These are phyloP conservation scores for Pegoplata infirma DNA, from an alignment of 2,888 invertebrate species.

Conservation along the genomic window DNA sequence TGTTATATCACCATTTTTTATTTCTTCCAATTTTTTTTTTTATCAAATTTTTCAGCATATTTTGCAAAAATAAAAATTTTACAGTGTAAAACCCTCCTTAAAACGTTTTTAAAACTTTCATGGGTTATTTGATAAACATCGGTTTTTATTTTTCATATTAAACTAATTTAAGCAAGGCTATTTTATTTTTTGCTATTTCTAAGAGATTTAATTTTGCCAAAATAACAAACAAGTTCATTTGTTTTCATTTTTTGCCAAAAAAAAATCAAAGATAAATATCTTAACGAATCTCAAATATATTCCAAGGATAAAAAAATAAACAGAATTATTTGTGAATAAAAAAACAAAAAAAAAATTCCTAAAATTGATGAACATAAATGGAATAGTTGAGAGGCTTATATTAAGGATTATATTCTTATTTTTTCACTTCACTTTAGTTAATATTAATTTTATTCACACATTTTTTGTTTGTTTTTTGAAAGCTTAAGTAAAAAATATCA, in stretches of 20 bases:
- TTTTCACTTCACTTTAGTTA: background rate
- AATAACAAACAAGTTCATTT: conserved; percentile 23
- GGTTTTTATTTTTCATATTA: too few relatives aligned
- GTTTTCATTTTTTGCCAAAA: conserved; percentile 46
- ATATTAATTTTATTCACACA: conserved; percentile 48
- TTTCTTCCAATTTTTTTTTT: too few relatives aligned
- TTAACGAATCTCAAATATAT: background rate
- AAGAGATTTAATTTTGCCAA: conserved; percentile 42
- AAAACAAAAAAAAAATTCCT: background rate
- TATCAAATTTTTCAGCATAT: too few relatives aligned
- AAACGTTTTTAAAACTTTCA: too few relatives aligned
- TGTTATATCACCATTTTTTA: too few relatives aligned
- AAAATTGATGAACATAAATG: conserved; percentile 34
- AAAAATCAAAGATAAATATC: conserved; percentile 29
- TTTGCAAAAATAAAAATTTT: too few relatives aligned
- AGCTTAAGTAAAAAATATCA: conserved; percentile 22
- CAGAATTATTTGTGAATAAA: too few relatives aligned
- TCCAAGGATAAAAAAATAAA: conserved; percentile 33
- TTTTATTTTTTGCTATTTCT: conserved; percentile 10
- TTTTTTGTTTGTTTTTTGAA: conserved; percentile 17
- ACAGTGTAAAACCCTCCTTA: too few relatives aligned
- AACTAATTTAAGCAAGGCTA: too few relatives aligned
- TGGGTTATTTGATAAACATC: too few relatives aligned
- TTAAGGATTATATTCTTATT: conserved; percentile 5
- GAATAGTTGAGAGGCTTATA: background rate